Base-by-base conservation (phyloP, 2,888 invertebrate genomes). In the Osedax fenrisi region DNA sequence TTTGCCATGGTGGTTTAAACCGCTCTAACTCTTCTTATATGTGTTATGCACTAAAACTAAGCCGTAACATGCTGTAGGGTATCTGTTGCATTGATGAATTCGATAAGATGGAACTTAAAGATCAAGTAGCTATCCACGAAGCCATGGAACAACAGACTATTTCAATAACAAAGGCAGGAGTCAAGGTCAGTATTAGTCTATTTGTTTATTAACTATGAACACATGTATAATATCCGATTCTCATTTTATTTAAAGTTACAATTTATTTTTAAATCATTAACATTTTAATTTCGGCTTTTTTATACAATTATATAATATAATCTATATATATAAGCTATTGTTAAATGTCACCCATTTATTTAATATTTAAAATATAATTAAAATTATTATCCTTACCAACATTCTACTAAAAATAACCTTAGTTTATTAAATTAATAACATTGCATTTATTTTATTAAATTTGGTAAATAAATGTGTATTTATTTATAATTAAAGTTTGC, bases 71-170 rank as follows among this genome's bases (percentile, higher is more conserved):
- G 13, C 74, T 74, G 3, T 75, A 84, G 84, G 87, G 96, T 2
- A 92, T 97, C 68, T 97, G 97, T 81, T 97, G 97, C 83, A 98
- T 98, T 80, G 98, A 98, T 82, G 98, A 99, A 86, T 98, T 99
- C 85, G 98, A 99, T 85, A 98, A 99, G 86, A 99, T 99, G 98
- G 97, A 98, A 84, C 88, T 89, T 0, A 88, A 89, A 69, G 98
- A 98, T 88, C 97, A 98, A 85, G 95, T 98, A 3, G 97, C 98
- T 67, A 99, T 98, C 79, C 98, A 99, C 87, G 98, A 98, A 86
- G 98, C 98, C 2, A 98, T 98, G 98, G 98, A 98, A 87, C 98
- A 99, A 82, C 98, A 98, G 86, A 99, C 98, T 0, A 99, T 98
- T 80, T 95, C 96, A 0, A 88, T 98, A 76, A 96, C 98, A 0